A percentile compares a stretch with the other conserved stretches of the same genome.
Evolutionary conservation across 2,797 vertebrate genomes (phyloP).

Genomic region (Chiroxiphia lanceolata): DNA sequence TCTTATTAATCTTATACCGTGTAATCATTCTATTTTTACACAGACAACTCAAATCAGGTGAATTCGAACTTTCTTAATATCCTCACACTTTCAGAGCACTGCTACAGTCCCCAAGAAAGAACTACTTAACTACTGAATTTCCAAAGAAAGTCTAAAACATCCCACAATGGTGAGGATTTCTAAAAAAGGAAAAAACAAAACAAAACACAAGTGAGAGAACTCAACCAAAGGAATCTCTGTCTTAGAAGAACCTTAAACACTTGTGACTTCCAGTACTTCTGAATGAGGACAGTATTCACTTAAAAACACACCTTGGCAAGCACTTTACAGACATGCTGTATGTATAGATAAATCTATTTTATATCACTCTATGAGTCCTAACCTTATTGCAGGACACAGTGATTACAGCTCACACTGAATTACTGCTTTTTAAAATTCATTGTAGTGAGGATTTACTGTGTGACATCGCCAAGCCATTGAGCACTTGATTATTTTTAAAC

Average conservation of each 20-base stretch:
- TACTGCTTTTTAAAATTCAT: constrained; percentile 55
- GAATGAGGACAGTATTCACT: neutral
- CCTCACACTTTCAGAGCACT: neutral
- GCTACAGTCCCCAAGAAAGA: neutral
- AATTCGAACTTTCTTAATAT: neutral
- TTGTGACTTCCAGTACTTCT: neutral
- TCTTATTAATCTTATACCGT: neutral
- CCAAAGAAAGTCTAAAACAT: neutral
- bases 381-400: constrained; percentile 35
- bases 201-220: neutral
- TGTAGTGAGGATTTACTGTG: neutral
- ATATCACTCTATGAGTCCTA: constrained; percentile 21
- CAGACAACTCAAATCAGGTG: neutral
- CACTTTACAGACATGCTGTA: constrained; percentile 24
- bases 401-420: constrained; percentile 40
- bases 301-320: constrained; percentile 17
- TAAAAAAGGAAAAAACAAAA: too few species aligned
- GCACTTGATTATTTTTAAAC: constrained; percentile 39
- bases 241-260: neutral
- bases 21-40: accelerated
- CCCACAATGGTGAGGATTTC: neutral
- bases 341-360: constrained; percentile 53
- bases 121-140: neutral
- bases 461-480: neutral
- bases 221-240: neutral